phyloP scores from a whole-genome alignment of 2,113 vertebrate genomes.

The Recurvirostra avosetta region DNA sequence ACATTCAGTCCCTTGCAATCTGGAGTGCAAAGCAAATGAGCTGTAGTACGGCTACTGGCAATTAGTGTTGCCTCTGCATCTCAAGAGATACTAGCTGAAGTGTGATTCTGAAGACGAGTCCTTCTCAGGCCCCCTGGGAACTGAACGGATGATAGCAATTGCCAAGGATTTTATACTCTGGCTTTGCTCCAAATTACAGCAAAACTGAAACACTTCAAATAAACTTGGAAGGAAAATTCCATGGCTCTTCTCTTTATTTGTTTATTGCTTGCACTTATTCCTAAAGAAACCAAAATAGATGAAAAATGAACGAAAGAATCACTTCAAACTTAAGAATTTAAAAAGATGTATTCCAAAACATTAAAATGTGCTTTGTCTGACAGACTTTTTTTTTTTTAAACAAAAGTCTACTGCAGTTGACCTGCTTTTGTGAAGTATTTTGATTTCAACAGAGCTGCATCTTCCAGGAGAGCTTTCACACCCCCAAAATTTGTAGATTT shows the following conservation, averaged over 20 bases:
- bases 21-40: not conserved
- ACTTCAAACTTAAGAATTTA: not conserved
- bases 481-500: slow-evolving; percentile 40
- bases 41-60: not conserved
- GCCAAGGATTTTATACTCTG: slow-evolving; percentile 28
- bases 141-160: slow-evolving; percentile 8
- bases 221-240: slow-evolving; percentile 33
- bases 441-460: slow-evolving; percentile 47
- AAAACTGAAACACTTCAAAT: not conserved
- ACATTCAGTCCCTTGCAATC: not conserved
- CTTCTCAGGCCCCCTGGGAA: not conserved
- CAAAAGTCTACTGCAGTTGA: slow-evolving; percentile 9
- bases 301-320: not conserved
- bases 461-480: slow-evolving; percentile 43
- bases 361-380: slow-evolving; percentile 3
- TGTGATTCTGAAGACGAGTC: not conserved
- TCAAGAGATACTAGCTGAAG: not conserved
- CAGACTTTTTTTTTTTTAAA: not conserved
- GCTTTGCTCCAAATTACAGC: slow-evolving; percentile 28
- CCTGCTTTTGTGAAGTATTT: slow-evolving; percentile 36
- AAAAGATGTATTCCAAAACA: not conserved
- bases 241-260: not conserved
- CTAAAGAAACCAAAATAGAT: not conserved
- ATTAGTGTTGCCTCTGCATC: not conserved
- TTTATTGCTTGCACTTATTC: not conserved